Percentiles rank a stretch among this genome's conserved stretches.
Conservation (phyloP, 2,113 vertebrate genomes). For the Empidonax alnorum region DNA sequence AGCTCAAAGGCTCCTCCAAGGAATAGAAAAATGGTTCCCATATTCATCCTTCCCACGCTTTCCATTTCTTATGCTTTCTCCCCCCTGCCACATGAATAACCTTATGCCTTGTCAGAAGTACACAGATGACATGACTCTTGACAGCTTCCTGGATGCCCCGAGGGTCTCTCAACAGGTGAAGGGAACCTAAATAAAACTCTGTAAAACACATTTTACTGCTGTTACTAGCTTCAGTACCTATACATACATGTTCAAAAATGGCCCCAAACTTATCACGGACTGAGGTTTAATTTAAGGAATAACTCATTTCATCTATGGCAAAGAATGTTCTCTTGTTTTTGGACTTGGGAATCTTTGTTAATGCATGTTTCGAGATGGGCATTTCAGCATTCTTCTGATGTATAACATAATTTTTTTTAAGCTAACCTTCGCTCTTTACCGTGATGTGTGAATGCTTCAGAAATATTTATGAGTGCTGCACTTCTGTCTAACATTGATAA, state of each 20-base stretch:
- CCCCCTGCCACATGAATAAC: background rate
- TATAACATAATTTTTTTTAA: background rate
- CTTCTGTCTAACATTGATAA: background rate
- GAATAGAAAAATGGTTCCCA: background rate
- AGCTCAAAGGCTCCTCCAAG: background rate
- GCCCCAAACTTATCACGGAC: accelerated
- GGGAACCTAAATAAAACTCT: background rate
- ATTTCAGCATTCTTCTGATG: background rate
- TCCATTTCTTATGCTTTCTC: background rate
- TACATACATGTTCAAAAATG: background rate
- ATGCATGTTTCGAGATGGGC: background rate
- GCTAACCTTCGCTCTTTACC: background rate
- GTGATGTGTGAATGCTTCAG: background rate
- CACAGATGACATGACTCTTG: background rate
- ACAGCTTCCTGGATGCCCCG: background rate
- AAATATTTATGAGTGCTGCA: background rate
- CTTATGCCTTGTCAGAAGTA: background rate
- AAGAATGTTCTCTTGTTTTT: background rate
- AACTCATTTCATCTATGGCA: background rate
- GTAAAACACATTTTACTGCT: background rate
- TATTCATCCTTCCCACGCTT: background rate
- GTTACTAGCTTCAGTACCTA: background rate
- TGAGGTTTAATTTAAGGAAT: background rate
- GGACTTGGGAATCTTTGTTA: background rate
- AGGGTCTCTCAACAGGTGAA: background rate